Percentiles rank a stretch among this genome's conserved stretches.
These are phyloP conservation scores for Synanthedon tipuliformis DNA, from an alignment of 2,888 invertebrate species.

Conservation along the genomic window DNA sequence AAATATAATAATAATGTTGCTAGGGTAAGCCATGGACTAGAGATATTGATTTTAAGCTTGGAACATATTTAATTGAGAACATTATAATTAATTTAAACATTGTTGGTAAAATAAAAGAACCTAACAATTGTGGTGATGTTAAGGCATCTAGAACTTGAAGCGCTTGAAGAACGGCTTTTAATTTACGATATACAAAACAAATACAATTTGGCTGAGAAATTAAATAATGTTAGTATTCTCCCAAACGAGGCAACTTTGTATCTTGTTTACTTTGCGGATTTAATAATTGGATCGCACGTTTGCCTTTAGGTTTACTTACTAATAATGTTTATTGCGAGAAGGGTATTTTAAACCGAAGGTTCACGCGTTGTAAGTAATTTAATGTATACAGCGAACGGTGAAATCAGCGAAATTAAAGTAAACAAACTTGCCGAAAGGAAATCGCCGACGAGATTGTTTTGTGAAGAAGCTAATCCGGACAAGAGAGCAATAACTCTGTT, in stretches of 20 bases:
- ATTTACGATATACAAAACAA: not conserved
- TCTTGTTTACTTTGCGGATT: not conserved
- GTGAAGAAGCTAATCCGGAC: constrained; percentile 43
- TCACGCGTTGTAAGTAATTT: not conserved
- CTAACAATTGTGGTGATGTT: no score
- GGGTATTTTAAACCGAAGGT: not conserved
- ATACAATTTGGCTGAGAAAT: not conserved
- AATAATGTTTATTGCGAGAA: not conserved
- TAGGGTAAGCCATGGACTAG: no score
- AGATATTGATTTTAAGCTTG: no score
- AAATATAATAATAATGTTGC: no score
- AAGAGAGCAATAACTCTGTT: constrained; percentile 53
- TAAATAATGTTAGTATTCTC: not conserved
- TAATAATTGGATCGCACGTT: not conserved
- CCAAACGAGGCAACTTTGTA: not conserved
- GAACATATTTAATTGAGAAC: no score
- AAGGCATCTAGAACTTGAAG: no score
- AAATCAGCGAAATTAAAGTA: constrained; percentile 16
- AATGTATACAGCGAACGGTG: constrained; percentile 6
- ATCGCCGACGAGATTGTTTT: constrained; percentile 25
- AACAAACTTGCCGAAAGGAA: constrained; percentile 14
- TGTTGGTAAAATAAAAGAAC: no score
- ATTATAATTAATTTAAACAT: no score
- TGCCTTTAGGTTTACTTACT: not conserved
- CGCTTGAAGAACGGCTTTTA: not conserved